phyloP scores from a whole-genome alignment of 2,113 vertebrate species.

The Gymnocephalus cernua region DNA sequence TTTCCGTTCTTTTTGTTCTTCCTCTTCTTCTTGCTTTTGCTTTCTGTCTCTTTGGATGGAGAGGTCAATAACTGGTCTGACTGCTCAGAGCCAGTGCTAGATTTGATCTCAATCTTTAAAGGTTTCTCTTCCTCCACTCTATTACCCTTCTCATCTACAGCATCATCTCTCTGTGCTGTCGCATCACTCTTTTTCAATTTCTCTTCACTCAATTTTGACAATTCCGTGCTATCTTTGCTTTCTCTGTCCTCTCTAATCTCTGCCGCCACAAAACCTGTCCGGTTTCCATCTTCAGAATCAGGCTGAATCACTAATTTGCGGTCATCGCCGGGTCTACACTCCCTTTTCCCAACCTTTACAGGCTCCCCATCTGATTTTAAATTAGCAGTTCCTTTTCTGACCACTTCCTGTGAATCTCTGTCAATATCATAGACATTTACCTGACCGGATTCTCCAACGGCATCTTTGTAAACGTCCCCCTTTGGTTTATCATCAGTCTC shows the following conservation, averaged over 20 bases:
- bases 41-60: slow-evolving; percentile 47
- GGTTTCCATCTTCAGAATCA: neutral
- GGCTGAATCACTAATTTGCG: neutral
- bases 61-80: neutral
- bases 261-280: neutral
- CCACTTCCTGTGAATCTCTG: neutral
- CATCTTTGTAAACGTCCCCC: neutral
- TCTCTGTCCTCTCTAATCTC: neutral
- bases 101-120: slow-evolving; percentile 27
- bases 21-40: slow-evolving; percentile 79
- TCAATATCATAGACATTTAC: neutral
- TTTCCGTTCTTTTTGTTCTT: slow-evolving; percentile 79
- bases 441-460: slow-evolving; percentile 8
- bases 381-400: neutral
- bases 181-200: neutral
- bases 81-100: slow-evolving; percentile 4
- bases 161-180: neutral
- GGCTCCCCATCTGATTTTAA: neutral
- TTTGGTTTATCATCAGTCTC: slow-evolving; percentile 8
- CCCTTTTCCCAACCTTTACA: neutral
- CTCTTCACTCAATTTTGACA: neutral
- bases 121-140: slow-evolving; percentile 9
- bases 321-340: slow-evolving; percentile 1
- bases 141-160: neutral
- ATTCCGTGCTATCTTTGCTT: neutral